Evolutionary conservation across 2,113 vertebrate genomes (phyloP), one percentile per base, ranked within the genome.

Genomic region (Tachuris rubrigastra): DNA sequence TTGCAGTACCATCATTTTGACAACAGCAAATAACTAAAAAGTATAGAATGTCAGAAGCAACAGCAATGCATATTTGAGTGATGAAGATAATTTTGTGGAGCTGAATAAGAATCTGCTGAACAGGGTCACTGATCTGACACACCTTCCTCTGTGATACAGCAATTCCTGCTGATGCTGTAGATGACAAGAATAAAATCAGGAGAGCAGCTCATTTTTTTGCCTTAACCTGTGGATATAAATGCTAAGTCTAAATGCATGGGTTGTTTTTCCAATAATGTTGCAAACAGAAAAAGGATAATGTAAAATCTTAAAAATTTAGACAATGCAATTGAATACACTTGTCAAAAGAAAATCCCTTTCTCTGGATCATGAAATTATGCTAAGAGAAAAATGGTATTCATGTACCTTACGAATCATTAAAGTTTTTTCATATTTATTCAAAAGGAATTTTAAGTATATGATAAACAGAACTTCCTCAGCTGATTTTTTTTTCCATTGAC

Each of bases 21-120:
- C 93, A 94, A 94, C 58, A 90, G 69, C 69, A 95, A 91, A 89
- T 46, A 76, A 89, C 49, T 83, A 31, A 41, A 76, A 82, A 74
- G 14, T 50, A 87, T 59, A 76, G 41, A 80, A 78, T 85, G 87
- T 71, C 75, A 76, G 50, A 72, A 89, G 71, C 27, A 92, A 83
- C 53, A 74, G 78, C n/a, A 84, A 87, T 46, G 63, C 89, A 74
- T 95, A 99, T 99, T 97, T 99, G 99, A 60, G 98, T 98, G 96
- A 99, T 98, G 89, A 98, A 99, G 92, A 99, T 97, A 87, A 99
- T 98, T 98, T 99, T 99, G 96, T 99, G 99, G 85, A 99, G 98
- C 95, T 99, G 99, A 90, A 98, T 93, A 53, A 99, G 97, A 84
- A 99, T 98, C 96, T 98, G 98, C 96, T 99, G 98, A 93, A 99